These are phyloP conservation scores for Amazona ochrocephala DNA, from an alignment of 2,797 vertebrate genomes.

Conservation along the genomic window DNA sequence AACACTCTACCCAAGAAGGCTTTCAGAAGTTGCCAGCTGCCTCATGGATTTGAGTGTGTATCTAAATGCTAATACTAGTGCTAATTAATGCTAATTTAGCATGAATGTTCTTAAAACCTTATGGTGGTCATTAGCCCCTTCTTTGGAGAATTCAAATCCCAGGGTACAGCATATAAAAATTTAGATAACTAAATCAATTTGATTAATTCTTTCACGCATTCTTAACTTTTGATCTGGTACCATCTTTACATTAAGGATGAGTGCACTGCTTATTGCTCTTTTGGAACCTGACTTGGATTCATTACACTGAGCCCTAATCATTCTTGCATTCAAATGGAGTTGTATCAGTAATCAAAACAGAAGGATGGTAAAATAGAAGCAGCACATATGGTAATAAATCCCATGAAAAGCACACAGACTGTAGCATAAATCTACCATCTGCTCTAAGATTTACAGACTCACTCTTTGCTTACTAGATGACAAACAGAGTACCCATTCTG, in stretches of 20 bases:
- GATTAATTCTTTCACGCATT: background rate
- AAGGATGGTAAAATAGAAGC: conserved; percentile 11
- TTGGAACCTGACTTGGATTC: background rate
- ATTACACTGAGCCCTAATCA: background rate
- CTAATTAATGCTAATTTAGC: conserved; percentile 7
- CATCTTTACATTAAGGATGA: background rate
- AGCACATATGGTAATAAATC: conserved; percentile 34
- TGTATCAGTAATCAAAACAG: conserved; percentile 36
- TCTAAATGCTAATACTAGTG: background rate
- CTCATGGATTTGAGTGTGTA: background rate
- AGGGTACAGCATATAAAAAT: background rate
- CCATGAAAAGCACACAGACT: conserved; percentile 28
- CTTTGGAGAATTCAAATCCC: background rate
- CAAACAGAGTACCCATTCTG: conserved; percentile 7
- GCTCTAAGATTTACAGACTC: conserved; percentile 23
- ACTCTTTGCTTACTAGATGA: conserved; percentile 1
- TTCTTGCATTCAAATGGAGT: background rate
- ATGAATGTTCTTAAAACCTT: background rate
- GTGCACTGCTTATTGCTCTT: background rate
- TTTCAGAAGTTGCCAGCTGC: background rate
- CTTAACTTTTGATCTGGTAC: background rate
- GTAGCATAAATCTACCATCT: conserved; percentile 41
- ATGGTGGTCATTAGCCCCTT: background rate
- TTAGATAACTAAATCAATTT: background rate
- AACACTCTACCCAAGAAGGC: background rate